Base-by-base conservation (phyloP, 53 echinoderm and acorn worm species). In the Actinopyga echinites region DNA sequence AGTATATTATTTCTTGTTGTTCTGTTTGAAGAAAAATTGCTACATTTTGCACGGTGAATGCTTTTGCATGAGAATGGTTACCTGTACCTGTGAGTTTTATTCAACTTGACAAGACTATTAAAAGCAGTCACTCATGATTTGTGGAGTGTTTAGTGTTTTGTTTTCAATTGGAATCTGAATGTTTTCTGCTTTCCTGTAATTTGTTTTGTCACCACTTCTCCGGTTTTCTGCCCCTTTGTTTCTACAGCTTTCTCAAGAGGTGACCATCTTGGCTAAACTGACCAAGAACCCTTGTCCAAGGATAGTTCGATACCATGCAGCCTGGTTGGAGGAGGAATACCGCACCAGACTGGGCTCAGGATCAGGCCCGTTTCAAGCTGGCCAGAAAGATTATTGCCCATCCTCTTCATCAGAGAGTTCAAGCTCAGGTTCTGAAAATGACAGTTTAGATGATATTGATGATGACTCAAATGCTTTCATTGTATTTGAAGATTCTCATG, bases 251-350 rank as follows among this genome's bases (percentile, higher is more conserved):
- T 61, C 62, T 13, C 81, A 80, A 44, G 81, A 80, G 38, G 81
- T 62, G 33, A 80, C 63, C 6, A 80, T 80, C 23, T 34, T 80
- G 40, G 81, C 81, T 2, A 79, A 79, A 42, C 60, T 79, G 57
- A 79, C 79, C 33, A 80, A 62, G 25, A 38, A 6, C 25, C 60
- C 36, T 24, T 80, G 23, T 25, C 63, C 61, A 23, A 34, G 81
- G 8, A 80, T 80, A 20, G 81, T 80, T 33, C 40, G 81, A 5
- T 80, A 80, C 21, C 81, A 80, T 37, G 81, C 60, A 24, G 81
- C 81, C 13, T 80, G 81, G 81, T 61, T 80, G 22, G 81, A 80
- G 58, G 81, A 80, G 59, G 81, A 80, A 22, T 61, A 30, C 31
- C 49, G 49, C 13, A 15, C 15, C 2, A 30, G 32, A 8, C 54